Base-by-base conservation (phyloP, 1,140 invertebrate species). In the Callitettix versicolor region DNA sequence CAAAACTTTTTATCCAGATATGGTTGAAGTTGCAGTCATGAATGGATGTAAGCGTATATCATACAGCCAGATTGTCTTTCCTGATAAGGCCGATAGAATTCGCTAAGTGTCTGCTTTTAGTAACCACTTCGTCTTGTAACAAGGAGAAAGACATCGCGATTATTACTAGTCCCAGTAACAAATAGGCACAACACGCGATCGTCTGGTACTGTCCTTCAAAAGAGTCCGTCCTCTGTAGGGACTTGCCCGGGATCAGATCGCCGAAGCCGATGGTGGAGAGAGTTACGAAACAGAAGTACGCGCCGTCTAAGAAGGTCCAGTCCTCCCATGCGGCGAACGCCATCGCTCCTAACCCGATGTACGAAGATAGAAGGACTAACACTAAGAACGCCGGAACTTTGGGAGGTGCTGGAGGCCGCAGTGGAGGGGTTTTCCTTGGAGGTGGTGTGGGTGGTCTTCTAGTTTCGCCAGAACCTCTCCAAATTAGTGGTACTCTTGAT, bases 81-180 rank as follows among this genome's bases (percentile, higher is more conserved):
- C 36, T 62, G 9, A 72, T 58, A 5, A 73, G 70, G 0, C 82
- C 80, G 52, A 81, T 65, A 57, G 71, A 76, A 58, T 75, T 75
- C 1, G 80, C 84, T 60, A 85, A 69, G 44, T 79, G 74, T 64
- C 78, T 79, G 71, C 84, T 86, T 63, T 84, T 82, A 57, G 79
- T 71, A 40, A 88, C 79, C 1, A 94, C 82, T 68, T 95, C 88
- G 58, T 94, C 89, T 69, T 95, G 91, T 55, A 95, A 81, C 26
- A 95, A 75, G 68, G 87, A 91, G 65, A 93, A 95, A 50, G 89
- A 88, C 89, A 93, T 95, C 1, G 91, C 90, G 60, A 95, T 83
- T 26, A 95, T 71, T 12, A 92, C 86, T 24, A 95, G 76, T 20
- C 92, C 92, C 58, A 95, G 76, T 33, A 95, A 76, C 33, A 95